Evolutionary conservation across 2,888 invertebrate species (phyloP).

Genomic region (Synergus itoensis): DNA sequence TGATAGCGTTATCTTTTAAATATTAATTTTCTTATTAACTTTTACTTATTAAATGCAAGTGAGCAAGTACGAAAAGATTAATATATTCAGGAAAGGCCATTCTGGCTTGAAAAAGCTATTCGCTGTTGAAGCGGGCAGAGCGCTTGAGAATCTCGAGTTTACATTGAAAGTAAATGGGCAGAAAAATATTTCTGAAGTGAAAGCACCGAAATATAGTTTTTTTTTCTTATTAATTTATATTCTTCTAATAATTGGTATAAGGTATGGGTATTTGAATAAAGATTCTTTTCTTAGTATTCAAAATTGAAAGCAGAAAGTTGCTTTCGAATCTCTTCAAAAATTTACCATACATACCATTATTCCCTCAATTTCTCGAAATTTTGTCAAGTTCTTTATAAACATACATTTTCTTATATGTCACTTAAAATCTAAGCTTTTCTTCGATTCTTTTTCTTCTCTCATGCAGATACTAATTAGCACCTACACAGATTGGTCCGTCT

Average conservation of each 20-base stretch:
- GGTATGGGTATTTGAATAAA: not conserved
- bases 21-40: too few species aligned
- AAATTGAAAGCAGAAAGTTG: not conserved
- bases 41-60: not conserved
- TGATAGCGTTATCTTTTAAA: too few species aligned
- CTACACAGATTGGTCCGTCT: not conserved
- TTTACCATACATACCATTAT: not conserved
- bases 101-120: not conserved
- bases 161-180: not conserved
- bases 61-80: not conserved
- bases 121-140: not conserved
- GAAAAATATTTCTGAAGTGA: too few species aligned
- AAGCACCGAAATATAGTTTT: too few species aligned
- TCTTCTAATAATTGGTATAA: not conserved
- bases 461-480: not conserved
- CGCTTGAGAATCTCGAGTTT: not conserved
- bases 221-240: not conserved
- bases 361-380: too few species aligned
- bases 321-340: not conserved
- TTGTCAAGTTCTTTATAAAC: too few species aligned
- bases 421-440: too few species aligned
- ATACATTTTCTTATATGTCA: too few species aligned
- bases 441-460: too few species aligned
- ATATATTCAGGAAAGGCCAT: not conserved
- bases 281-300: not conserved